Evolutionary conservation across 1,140 invertebrate species (phyloP).

Genomic region (Vollenhovia emeryi): DNA sequence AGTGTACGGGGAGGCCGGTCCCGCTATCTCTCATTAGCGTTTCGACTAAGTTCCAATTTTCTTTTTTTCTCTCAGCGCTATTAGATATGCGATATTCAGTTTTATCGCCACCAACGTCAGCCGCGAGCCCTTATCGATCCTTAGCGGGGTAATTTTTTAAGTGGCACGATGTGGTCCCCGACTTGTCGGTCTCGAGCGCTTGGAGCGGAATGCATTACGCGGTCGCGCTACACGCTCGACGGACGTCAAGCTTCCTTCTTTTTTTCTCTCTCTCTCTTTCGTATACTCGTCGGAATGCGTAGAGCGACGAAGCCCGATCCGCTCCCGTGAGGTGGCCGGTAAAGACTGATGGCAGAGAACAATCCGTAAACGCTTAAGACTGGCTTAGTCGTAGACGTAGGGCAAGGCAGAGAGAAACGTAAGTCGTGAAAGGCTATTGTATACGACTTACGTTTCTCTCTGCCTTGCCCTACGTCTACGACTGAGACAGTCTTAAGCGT

Average conservation of each 20-base stretch:
- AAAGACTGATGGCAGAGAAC: not conserved
- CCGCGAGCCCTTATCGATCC: not conserved
- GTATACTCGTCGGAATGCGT: not conserved
- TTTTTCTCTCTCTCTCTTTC: not conserved
- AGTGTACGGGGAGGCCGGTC: no score
- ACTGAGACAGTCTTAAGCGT: no score
- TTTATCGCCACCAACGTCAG: constrained; percentile 10
- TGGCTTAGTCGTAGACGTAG: no score
- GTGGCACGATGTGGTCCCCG: not conserved
- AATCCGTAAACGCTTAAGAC: no score
- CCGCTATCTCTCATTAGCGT: not conserved
- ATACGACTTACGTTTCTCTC: no score
- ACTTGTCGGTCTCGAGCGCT: not conserved
- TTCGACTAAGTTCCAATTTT: not conserved
- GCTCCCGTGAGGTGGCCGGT: not conserved
- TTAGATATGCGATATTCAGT: not conserved
- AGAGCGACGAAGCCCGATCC: not conserved
- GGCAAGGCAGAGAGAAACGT: no score
- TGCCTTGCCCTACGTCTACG: no score
- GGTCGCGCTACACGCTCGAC: not conserved
- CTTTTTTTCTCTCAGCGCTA: not conserved
- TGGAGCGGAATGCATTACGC: not conserved
- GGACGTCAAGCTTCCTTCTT: not conserved
- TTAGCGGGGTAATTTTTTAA: not conserved
- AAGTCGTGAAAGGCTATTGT: no score